Evolutionary conservation across 2,888 invertebrate genomes (phyloP), one percentile per base, ranked within the genome.

Genomic region (Thumatha senex): DNA sequence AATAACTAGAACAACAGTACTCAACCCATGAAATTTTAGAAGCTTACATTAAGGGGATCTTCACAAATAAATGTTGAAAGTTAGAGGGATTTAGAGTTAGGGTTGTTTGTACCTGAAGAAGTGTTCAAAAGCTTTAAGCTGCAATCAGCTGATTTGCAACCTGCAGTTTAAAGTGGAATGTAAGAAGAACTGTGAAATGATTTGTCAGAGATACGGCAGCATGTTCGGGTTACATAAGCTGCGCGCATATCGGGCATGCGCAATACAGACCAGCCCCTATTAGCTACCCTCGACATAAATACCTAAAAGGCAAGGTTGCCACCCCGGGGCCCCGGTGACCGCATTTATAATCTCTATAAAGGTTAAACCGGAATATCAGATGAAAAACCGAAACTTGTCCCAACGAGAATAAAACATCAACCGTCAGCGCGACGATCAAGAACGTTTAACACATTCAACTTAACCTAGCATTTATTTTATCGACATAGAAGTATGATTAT

Each of bases 221-320:
- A 77, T 78, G 74, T 72, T 70, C 74, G 67, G 67, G 82, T 91
- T 91, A 90, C 84, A 84, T 91, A 90, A 90, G 82, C 76, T 76
- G 75, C 77, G 78, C 74, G 76, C 74, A 76, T 70, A 74, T 63
- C 73, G 79, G 73, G 82, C 88, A 79, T 86, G 89, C 91, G 89
- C 88, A 78, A 63, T 78, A 80, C 76, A 75, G 71, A 56, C 73
- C 74, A 70, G 81, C 82, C 86, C 73, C 83, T 80, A 70, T 78
- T 78, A 70, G 63, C 80, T 77, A 84, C 87, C 88, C 86, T 82
- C 88, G 78, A 84, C 89, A 89, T 90, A 91, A 90, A 91, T 91
- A 91, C 86, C 86, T 89, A 82, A 89, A 85, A 88, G 80, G 87
- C 90, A 91, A 89, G 90, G 90, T 90, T 90, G 84, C 90, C 89